Conservation (phyloP, 92 coral and sea anemone genomes). For the Zoanthus sansibaricus region DNA sequence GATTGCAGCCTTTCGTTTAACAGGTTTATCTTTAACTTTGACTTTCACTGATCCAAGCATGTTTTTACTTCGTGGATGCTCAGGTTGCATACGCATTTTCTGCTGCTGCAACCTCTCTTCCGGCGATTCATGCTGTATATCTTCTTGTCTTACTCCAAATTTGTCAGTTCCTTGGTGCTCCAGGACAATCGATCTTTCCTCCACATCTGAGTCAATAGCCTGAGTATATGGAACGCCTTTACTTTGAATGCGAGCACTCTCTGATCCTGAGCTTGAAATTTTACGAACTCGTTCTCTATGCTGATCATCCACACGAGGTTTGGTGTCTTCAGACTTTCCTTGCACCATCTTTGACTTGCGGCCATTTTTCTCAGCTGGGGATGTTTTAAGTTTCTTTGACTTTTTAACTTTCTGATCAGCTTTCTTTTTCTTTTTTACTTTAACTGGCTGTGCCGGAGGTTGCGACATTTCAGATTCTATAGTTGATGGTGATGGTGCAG, state of each 20-base stretch:
- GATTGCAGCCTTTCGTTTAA: conserved; percentile 13
- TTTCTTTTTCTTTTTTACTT: conserved; percentile 86
- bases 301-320: background rate
- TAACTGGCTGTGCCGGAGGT: conserved; percentile 63
- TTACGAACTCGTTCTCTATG: conserved; percentile 15
- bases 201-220: conserved; percentile 24
- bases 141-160: conserved; percentile 1
- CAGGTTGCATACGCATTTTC: conserved; percentile 8
- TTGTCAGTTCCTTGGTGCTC: background rate
- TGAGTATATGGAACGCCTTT: conserved; percentile 3
- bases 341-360: conserved; percentile 1
- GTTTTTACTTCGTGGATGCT: conserved; percentile 18
- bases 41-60: background rate
- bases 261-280: conserved; percentile 43
- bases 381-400: conserved; percentile 52
- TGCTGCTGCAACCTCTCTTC: background rate
- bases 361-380: conserved; percentile 25
- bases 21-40: conserved; percentile 22
- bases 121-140: background rate
- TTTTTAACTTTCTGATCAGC: conserved; percentile 69
- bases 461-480: conserved; percentile 55
- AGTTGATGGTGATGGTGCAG: conserved; percentile 74
- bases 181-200: background rate
- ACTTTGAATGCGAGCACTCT: conserved; percentile 16
- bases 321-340: conserved; percentile 19